These are phyloP conservation scores for Julus scandinavius DNA, from an alignment of 2,888 invertebrate species.

Conservation along the genomic window DNA sequence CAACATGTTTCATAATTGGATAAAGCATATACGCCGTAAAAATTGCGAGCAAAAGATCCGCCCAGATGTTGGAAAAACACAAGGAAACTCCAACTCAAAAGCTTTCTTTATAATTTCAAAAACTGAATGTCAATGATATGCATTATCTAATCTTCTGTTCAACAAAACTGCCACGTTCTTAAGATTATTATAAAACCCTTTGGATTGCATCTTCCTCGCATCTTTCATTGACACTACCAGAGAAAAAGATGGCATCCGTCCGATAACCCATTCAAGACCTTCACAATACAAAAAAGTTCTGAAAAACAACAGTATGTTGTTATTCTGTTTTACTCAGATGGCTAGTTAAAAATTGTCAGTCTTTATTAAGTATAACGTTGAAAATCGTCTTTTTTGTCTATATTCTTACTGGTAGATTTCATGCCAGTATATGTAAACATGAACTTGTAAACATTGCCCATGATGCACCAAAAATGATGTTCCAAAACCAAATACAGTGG, in stretches of 20 bases:
- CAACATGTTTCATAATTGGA: neutral
- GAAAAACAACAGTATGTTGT: neutral
- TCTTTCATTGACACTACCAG: neutral
- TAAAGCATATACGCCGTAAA: neutral
- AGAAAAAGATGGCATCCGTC: neutral
- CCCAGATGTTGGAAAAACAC: neutral
- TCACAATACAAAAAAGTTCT: neutral
- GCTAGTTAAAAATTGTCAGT: no score
- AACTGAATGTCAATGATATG: slow-evolving; percentile 34
- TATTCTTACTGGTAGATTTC: no score
- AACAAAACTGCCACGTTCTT: slow-evolving; percentile 7
- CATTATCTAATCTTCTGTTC: slow-evolving; percentile 36
- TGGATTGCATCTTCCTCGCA: neutral
- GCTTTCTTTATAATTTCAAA: slow-evolving; percentile 18
- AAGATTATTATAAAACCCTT: slow-evolving; percentile 15
- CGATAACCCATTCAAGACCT: slow-evolving; percentile 9
- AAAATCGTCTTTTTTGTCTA: no score
- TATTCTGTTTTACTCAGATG: neutral
- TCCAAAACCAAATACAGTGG: no score
- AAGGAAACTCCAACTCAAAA: neutral
- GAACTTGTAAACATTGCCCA: no score
- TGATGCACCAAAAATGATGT: no score
- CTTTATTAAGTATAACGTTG: no score
- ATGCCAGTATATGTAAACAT: no score
- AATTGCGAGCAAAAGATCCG: neutral